These are phyloP conservation scores for Oryzias dopingdopingensis DNA, from an alignment of 2,797 vertebrate genomes.

Conservation along the genomic window DNA sequence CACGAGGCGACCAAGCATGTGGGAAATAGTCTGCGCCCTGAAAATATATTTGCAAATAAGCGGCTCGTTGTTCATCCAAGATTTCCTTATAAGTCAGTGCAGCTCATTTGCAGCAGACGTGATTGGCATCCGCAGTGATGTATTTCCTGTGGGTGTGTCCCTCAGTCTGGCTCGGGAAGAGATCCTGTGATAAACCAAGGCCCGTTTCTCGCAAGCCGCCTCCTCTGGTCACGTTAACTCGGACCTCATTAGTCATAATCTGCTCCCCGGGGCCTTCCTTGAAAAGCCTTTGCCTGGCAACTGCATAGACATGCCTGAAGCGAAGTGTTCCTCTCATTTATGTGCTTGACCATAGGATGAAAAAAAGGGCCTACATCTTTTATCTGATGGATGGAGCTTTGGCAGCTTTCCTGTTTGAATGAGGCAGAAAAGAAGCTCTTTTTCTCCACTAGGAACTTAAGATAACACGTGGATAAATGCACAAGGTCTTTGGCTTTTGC, in stretches of 20 bases:
- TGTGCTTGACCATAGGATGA: constrained; percentile 42
- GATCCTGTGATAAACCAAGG: constrained; percentile 68
- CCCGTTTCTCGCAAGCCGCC: constrained; percentile 63
- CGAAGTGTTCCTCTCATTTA: constrained; percentile 47
- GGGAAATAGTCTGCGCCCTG: background rate
- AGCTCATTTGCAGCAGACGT: constrained; percentile 50
- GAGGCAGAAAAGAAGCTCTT: constrained; percentile 43
- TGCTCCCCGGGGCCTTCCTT: constrained; percentile 67
- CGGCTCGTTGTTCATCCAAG: constrained; percentile 7
- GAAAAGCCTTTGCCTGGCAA: constrained; percentile 63
- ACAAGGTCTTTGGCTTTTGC: background rate
- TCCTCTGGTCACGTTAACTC: constrained; percentile 71
- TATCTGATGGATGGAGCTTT: constrained; percentile 71
- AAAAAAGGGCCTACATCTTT: constrained; percentile 29
- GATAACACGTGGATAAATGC: constrained; percentile 44
- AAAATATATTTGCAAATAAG: constrained; percentile 6
- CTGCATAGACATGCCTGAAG: constrained; percentile 47
- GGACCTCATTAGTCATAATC: constrained; percentile 78
- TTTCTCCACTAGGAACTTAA: constrained; percentile 33
- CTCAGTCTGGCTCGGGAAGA: constrained; percentile 51
- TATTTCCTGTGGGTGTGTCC: constrained; percentile 74
- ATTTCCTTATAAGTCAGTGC: constrained; percentile 65
- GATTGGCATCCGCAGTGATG: constrained; percentile 55
- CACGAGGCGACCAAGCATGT: too few species aligned
- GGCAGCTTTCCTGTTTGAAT: constrained; percentile 48